phyloP scores from a whole-genome alignment of 2,888 invertebrate genomes.

The Caenorhabditis angaria region DNA sequence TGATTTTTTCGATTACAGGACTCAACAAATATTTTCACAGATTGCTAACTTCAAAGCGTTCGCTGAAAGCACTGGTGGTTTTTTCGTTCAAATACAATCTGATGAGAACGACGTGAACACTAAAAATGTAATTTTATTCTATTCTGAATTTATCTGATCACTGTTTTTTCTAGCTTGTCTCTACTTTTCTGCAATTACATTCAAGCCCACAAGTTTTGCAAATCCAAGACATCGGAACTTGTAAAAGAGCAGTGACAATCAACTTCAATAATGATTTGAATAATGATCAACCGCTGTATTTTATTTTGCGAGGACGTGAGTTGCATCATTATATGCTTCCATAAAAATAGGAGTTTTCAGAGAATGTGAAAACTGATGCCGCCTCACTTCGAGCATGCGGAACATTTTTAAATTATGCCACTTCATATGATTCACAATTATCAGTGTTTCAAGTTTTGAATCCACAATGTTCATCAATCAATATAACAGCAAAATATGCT shows the following conservation, averaged over 20 bases:
- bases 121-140: neutral
- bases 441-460: neutral
- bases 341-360: no score
- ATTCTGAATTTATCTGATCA: neutral
- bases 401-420: neutral
- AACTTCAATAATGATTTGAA: conserved; percentile 7
- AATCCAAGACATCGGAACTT: conserved; percentile 14
- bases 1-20: neutral
- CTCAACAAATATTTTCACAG: neutral
- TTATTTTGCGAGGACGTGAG: conserved; percentile 5
- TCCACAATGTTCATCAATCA: conserved; percentile 10
- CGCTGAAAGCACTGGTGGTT: conserved; percentile 26
- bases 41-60: conserved; percentile 16
- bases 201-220: conserved; percentile 21
- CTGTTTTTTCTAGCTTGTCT: conserved; percentile 13
- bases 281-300: neutral
- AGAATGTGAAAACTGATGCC: neutral
- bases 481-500: neutral
- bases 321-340: no score
- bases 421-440: neutral
- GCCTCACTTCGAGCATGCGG: neutral
- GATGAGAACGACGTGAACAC: conserved; percentile 6
- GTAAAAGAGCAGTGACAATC: neutral
- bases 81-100: conserved; percentile 27
- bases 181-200: conserved; percentile 17